Base-by-base conservation (phyloP, 2,797 vertebrate genomes). In the Typhlichthys eigenmanni region DNA sequence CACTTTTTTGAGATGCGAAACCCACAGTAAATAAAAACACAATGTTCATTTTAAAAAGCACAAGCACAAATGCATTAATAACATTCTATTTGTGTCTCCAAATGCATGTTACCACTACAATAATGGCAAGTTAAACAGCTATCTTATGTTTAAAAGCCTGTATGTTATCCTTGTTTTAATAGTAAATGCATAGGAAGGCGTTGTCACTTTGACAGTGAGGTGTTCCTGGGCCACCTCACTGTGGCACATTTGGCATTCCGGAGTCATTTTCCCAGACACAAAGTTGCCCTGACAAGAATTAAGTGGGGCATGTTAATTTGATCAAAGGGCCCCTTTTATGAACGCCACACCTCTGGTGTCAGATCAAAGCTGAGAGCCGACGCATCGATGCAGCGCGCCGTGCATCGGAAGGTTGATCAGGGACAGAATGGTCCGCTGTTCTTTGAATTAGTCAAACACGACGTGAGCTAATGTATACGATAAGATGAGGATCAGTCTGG, bases 291-390 rank as follows among this genome's bases (percentile, higher is more conserved):
- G 68, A 76, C 71, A 68, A 51, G 70, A 62, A 79, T 82, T 73
- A 76, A 81, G 79, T 75, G 66, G 66, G 49, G 17, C 17, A 16
- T 82, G 84, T 83, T 83, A 78, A 85, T 80, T 83, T 69, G 78
- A 87, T 87, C 85, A 86, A 87, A 89, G 75, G 54, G 29, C 12
- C 58, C 60, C 67, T 82, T 87, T 83, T 78, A 60, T 55, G 57
- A 62, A 70, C 62, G 69, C 61, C 62, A 62, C 60, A 79, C 69
- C 78, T 82, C 67, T 19, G 7, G 57, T 75, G 66, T 76, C 76
- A 75, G 83, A 85, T 83, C 69, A 86, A 82, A 88, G 80, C 71
- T 81, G 49, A 48, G 58, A 69, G 82, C 75, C 71, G 62, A 60
- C 69, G 75, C 46, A 50, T 73, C 69, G 51, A 76, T 71, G 19